A percentile compares a stretch with the other conserved stretches of the same genome.
Conservation (phyloP, 2,797 vertebrate species). For the Sternarchorhynchus goeldii region DNA sequence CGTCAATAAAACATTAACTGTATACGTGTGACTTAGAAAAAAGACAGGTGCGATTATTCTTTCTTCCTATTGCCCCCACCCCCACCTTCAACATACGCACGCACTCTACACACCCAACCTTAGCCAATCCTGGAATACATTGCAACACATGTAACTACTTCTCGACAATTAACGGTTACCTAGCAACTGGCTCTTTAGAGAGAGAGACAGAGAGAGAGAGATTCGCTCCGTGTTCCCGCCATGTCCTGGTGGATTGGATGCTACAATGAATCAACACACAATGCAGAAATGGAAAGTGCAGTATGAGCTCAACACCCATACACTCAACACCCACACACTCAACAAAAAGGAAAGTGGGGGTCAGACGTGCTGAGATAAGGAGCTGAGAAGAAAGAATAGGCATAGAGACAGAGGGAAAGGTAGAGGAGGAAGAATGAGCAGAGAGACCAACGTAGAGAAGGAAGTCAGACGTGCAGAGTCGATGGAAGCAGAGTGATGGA, state of each 20-base stretch:
- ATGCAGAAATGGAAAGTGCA: constrained; percentile 76
- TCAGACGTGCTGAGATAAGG: constrained; percentile 21
- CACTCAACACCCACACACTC: constrained; percentile 54
- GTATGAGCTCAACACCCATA: constrained; percentile 73
- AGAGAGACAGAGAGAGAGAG: constrained; percentile 37
- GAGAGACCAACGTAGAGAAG: not conserved
- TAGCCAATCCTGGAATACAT: constrained; percentile 74
- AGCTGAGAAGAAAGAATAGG: constrained; percentile 17
- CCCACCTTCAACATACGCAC: constrained; percentile 56
- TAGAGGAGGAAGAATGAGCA: not conserved
- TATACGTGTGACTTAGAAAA: constrained; percentile 33
- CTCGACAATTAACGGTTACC: constrained; percentile 87
- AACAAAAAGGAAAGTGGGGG: constrained; percentile 30
- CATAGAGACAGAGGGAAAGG: not conserved
- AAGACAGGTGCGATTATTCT: constrained; percentile 39
- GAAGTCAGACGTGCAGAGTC: constrained; percentile 1
- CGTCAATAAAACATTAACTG: constrained; percentile 39
- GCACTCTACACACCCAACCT: constrained; percentile 40
- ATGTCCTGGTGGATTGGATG: constrained; percentile 75
- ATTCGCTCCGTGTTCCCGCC: constrained; percentile 71
- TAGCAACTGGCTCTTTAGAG: constrained; percentile 81
- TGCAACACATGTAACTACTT: constrained; percentile 83
- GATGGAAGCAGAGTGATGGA: constrained; percentile 21
- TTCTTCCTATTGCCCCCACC: constrained; percentile 48
- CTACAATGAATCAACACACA: constrained; percentile 76